Conservation (phyloP, 92 coral and sea anemone species). For the Phenganax stokvisi region DNA sequence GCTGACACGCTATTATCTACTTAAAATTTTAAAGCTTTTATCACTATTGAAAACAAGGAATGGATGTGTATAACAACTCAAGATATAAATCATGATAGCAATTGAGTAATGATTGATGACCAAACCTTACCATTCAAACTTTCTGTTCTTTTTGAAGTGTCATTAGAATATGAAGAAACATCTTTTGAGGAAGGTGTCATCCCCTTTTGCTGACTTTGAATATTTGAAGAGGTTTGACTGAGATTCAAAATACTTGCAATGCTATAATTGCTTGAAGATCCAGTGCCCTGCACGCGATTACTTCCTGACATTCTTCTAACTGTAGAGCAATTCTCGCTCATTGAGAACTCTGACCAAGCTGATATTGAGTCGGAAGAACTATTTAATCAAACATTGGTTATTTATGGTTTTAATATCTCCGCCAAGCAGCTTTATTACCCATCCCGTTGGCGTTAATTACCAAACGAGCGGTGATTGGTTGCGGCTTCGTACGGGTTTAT, state of each 20-base stretch:
- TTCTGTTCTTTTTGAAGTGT: conserved; percentile 17
- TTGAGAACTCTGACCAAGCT: conserved; percentile 25
- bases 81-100: conserved; percentile 35
- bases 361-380: conserved; percentile 42
- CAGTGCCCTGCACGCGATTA: conserved; percentile 5
- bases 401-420: conserved; percentile 46
- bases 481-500: conserved; percentile 46
- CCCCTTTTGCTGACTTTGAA: conserved; percentile 7
- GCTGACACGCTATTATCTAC: conserved; percentile 42
- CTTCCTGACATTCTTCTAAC: conserved; percentile 31
- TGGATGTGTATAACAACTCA: conserved; percentile 23
- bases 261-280: conserved; percentile 22
- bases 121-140: conserved; percentile 7
- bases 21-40: conserved; percentile 43
- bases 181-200: conserved; percentile 8
- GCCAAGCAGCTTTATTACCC: conserved; percentile 45
- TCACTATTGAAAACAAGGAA: conserved; percentile 36
- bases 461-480: conserved; percentile 38
- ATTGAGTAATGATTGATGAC: conserved; percentile 20
- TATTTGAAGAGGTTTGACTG: conserved; percentile 8
- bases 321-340: conserved; percentile 25
- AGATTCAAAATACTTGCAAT: conserved; percentile 33
- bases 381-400: conserved; percentile 41
- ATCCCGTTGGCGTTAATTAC: conserved; percentile 47
- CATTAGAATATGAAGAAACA: conserved; percentile 1